Conservation (phyloP, 2,888 invertebrate genomes). For the Tubulanus polymorphus region DNA sequence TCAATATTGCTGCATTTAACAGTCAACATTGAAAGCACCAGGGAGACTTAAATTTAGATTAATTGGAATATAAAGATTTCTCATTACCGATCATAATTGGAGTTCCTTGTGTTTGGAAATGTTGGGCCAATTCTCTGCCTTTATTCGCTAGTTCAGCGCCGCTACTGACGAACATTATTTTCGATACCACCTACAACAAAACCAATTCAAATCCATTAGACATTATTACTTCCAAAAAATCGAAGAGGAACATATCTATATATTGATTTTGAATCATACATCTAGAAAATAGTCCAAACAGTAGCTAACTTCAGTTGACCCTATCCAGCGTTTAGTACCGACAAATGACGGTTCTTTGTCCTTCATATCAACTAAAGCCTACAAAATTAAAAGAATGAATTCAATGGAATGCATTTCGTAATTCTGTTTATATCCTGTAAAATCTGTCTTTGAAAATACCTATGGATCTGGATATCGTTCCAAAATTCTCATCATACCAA, state of each 20-base stretch:
- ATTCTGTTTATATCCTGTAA: too few relatives aligned
- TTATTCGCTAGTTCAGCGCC: slow-evolving; percentile 78
- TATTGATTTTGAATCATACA: slow-evolving; percentile 33
- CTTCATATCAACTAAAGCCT: slow-evolving; percentile 88
- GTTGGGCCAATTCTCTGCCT: slow-evolving; percentile 77
- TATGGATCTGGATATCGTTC: too few relatives aligned
- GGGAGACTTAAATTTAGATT: too few relatives aligned
- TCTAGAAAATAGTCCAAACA: slow-evolving; percentile 75
- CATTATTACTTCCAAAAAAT: too few relatives aligned
- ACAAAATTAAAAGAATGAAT: slow-evolving; percentile 30
- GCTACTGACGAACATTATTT: slow-evolving; percentile 78
- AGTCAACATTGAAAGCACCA: too few relatives aligned
- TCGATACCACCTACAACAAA: slow-evolving; percentile 56
- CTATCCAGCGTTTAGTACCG: slow-evolving; percentile 94
- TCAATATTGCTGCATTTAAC: too few relatives aligned
- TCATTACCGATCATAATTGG: slow-evolving; percentile 98
- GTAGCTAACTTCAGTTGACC: slow-evolving; percentile 94
- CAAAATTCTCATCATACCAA: too few relatives aligned
- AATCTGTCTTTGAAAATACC: too few relatives aligned
- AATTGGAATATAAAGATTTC: too few relatives aligned
- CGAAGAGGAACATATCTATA: too few relatives aligned
- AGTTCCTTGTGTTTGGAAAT: slow-evolving; percentile 89
- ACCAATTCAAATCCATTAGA: too few relatives aligned
- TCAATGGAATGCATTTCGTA: too few relatives aligned
- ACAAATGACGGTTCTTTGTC: slow-evolving; percentile 86